These are phyloP conservation scores for Macrotis lagotis DNA, from an alignment of 2,113 vertebrate species.

Conservation along the genomic window DNA sequence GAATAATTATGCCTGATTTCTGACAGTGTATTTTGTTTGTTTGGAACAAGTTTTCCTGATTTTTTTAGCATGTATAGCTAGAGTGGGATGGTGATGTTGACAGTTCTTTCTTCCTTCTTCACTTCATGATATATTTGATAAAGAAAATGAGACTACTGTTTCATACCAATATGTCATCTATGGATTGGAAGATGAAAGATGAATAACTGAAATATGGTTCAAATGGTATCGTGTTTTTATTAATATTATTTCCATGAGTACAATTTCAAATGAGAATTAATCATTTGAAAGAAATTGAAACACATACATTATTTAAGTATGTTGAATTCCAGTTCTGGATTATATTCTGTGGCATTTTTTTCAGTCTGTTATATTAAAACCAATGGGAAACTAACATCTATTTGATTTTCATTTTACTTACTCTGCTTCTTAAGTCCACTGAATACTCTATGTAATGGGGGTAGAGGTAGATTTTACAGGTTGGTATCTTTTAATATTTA, in stretches of 20 bases:
- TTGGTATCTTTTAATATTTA: background rate
- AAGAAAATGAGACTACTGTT: background rate
- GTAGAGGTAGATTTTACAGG: background rate
- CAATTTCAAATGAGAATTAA: conserved; percentile 8
- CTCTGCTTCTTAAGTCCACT: background rate
- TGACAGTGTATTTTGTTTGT: background rate
- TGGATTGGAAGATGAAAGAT: conserved; percentile 32
- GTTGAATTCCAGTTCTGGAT: background rate
- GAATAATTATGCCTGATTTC: background rate
- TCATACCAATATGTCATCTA: conserved; percentile 52
- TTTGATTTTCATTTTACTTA: background rate
- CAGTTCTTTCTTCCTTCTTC: conserved; percentile 10
- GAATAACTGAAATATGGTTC: background rate
- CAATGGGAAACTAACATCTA: background rate
- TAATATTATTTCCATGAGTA: background rate
- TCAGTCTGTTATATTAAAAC: background rate
- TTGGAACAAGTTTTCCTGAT: background rate
- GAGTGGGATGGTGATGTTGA: conserved; percentile 1
- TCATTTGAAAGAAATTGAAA: conserved; percentile 28
- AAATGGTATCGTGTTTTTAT: background rate
- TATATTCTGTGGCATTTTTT: background rate
- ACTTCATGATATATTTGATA: conserved; percentile 11
- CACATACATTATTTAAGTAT: background rate
- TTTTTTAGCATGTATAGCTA: conserved; percentile 53
- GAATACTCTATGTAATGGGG: too few relatives aligned